Conservation (phyloP, 2,888 invertebrate species). For the Agrypnus murinus region DNA sequence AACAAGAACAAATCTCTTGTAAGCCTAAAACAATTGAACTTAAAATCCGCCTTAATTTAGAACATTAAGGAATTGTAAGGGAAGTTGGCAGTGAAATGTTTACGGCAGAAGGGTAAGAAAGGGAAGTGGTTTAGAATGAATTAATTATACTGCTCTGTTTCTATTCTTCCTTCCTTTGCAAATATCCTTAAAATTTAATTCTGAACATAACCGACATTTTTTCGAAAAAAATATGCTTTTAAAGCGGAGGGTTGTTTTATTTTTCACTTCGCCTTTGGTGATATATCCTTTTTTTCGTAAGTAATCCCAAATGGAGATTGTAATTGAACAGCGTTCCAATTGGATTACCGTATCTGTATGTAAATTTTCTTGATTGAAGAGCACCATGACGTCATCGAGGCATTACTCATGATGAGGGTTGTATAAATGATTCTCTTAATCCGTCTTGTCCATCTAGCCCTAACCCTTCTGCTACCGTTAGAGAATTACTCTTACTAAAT, state of each 20-base stretch:
- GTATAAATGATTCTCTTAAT: constrained; percentile 42
- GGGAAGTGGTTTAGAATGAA: constrained; percentile 41
- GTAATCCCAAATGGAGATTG: constrained; percentile 19
- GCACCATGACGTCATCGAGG: constrained; percentile 42
- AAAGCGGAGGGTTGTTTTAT: constrained; percentile 22
- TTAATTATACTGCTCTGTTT: constrained; percentile 40
- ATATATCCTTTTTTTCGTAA: neutral
- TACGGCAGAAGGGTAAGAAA: constrained; percentile 38
- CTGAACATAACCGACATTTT: constrained; percentile 24
- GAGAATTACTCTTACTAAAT: constrained; percentile 18
- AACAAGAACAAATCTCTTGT: constrained; percentile 29
- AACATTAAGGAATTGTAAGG: constrained; percentile 39
- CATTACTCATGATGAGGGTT: constrained; percentile 36
- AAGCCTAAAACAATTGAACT: constrained; percentile 39
- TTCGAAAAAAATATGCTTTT: constrained; percentile 19
- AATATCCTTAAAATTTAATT: constrained; percentile 34
- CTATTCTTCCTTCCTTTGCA: constrained; percentile 30
- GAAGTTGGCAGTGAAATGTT: constrained; percentile 40
- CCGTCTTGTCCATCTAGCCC: constrained; percentile 32
- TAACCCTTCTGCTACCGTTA: constrained; percentile 34
- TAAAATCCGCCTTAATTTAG: constrained; percentile 37
- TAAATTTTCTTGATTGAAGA: constrained; percentile 44
- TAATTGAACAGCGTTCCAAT: constrained; percentile 31
- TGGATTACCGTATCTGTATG: constrained; percentile 37
- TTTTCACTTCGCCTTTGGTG: neutral